Base-by-base conservation (phyloP, 1,140 invertebrate species). In the Rhopalosiphum maidis region DNA sequence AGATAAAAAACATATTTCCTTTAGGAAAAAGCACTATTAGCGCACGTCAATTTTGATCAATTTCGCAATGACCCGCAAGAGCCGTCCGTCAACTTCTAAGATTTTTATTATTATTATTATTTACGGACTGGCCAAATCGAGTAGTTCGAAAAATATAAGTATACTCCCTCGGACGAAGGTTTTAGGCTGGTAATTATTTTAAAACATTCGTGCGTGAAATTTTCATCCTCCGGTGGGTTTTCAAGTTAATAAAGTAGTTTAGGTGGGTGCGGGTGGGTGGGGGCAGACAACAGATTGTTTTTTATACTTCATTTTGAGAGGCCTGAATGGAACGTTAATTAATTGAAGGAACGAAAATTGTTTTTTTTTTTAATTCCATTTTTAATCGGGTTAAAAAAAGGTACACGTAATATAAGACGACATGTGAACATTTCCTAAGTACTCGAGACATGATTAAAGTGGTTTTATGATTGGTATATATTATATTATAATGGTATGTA, bases 141-240 rank as follows among this genome's bases (percentile, higher is more conserved):
- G 90, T 30, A 77, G 68, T 68, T 82, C 46, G 7, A 35, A 92
- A 83, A 48, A 82, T 35, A 85, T n/a, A 85, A 92, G 21, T 23
- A 55, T 92, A 4, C 46, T 43, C 91, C 43, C 30, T 92, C 35
- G 83, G 68, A 37, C 77, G 83, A 41, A n/a, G 23, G 85, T 43
- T 85, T 43, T 43, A 25, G 91, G 48, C 22, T 22, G 48, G 25
- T 93, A 93, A 93, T 93, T 93, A 93, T 93, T 93, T 86, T 35
- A 93, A 93, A 93, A 93, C 91, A 55, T 93, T 93, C 91, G 91
- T 93, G 91, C 91, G 91, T 85, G 43, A 93, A 93, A 85, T 93
- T 85, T 90, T 93, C 60, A 93, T 83, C 77, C 91, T 93, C 82
- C 82, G 18, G 51, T 93, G 55, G 48, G n/a, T 93, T 93, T 93